Base-by-base conservation (phyloP, 1,140 invertebrate species). In the Sminthurinus signatus region DNA sequence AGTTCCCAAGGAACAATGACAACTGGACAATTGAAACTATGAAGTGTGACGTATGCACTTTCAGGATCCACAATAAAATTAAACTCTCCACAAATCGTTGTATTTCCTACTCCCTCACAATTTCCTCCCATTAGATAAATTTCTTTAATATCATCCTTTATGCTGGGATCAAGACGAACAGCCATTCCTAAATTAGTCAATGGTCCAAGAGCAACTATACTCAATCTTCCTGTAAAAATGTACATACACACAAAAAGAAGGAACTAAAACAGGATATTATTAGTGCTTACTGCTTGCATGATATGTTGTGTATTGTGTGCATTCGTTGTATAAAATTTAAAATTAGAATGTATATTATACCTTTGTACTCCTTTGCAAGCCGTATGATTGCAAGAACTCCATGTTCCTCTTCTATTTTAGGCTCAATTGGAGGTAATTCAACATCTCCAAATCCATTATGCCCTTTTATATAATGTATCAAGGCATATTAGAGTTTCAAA, bases 1-100 rank as follows among this genome's bases (percentile, higher is more conserved):
- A 81, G 76, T 74, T 86, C 85, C 85, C 84, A 87, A 4, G 85
- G 83, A 5, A 86, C 72, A 31, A 87, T 75, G 65, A 76, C 79
- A 2, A 86, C 76, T n/a, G 81, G 83, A 64, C 81, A 82, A 54
- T 68, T 71, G 3, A 78, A 75, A 58, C 75, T 79, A 12, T 77
- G 75, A 1, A 91, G 74, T 15, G 88, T 81, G 39, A 89, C 84
- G 73, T 83, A 79, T 0, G 85, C 88, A 28, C 88, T 86, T 78
- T 91, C 88, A 0, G 88, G 87, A 77, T 91, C 89, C 19, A 75
- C 75, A 55, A 81, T 80, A 73, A 92, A 92, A 77, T 92, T 92
- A 73, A 88, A 91, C 76, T 92, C 89, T 4, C 86, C 86, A 55
- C 83, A 78, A 0, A 81, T 71, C 21, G 82, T 83, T n/a, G 81